phyloP scores from a whole-genome alignment of 2,888 invertebrate genomes.

The Cosmorhoe ocellata region DNA sequence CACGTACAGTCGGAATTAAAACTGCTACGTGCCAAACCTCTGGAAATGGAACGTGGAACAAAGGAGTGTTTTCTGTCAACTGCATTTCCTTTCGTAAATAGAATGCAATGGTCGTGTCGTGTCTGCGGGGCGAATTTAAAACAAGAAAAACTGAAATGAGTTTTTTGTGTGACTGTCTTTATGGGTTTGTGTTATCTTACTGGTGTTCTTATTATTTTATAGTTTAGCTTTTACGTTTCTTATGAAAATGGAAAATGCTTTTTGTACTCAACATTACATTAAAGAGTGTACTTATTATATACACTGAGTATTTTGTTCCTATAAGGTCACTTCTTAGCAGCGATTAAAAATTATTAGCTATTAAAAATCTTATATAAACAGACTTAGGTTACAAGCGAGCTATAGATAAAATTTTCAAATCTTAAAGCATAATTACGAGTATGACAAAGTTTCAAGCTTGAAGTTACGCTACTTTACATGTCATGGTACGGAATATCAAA shows the following conservation, averaged over 20 bases:
- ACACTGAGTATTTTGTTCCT: too few relatives aligned
- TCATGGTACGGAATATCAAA: too few relatives aligned
- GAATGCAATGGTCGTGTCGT: slow-evolving; percentile 58
- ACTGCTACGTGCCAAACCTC: slow-evolving; percentile 38
- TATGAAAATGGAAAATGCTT: not conserved
- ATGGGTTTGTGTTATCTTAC: slow-evolving; percentile 31
- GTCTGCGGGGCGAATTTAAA: slow-evolving; percentile 53
- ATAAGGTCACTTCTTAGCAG: too few relatives aligned
- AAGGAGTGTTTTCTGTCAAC: slow-evolving; percentile 73
- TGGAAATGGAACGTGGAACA: slow-evolving; percentile 53
- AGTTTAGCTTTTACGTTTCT: slow-evolving; percentile 1
- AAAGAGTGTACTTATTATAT: too few relatives aligned
- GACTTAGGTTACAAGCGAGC: too few relatives aligned
- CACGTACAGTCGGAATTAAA: slow-evolving; percentile 36
- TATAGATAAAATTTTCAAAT: too few relatives aligned
- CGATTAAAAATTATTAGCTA: too few relatives aligned
- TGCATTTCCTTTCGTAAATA: slow-evolving; percentile 70
- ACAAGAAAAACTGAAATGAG: slow-evolving; percentile 43
- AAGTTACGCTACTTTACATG: too few relatives aligned
- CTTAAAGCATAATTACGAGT: too few relatives aligned
- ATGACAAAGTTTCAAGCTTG: too few relatives aligned
- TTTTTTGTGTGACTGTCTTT: slow-evolving; percentile 43
- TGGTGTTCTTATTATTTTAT: slow-evolving; percentile 18
- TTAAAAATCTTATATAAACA: too few relatives aligned
- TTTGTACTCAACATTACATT: too few relatives aligned